Evolutionary conservation across 2,113 vertebrate genomes (phyloP), one percentile per base, ranked within the genome.

Genomic region (Propithecus coquereli): DNA sequence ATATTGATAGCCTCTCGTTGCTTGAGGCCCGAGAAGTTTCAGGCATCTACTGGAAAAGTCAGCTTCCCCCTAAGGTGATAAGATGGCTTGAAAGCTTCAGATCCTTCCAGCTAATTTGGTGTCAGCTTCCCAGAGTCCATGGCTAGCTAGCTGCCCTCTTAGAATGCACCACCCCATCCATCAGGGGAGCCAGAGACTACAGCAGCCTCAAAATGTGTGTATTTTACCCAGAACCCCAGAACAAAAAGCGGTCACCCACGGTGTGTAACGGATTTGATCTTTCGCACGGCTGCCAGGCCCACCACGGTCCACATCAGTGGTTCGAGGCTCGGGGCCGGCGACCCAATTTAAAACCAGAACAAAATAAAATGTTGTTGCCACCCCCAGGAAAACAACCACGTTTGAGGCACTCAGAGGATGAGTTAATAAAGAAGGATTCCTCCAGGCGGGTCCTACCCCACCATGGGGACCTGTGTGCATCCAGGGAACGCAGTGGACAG

Each of bases 161-260:
- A 86, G 91, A 96, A 80, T 45, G 3, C 32, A 65, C 63, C 80
- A 65, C 34, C 82, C 27, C 7, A 50, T 83, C 92, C 87, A 80
- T 91, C 90, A 88, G 52, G 59, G 45, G 18, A 93, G 5, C 76
- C n/a, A 8, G 79, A 74, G 73, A 30, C 91, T 57, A 40, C n/a
- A 16, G 57, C 13, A 8, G 47, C 40, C 66, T 96, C 45, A 20
- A 85, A 94, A 88, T 85, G 73, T 94, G 95, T 88, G 27, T 85
- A 37, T 94, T 65, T 95, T 52, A 86, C 74, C 77, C 82, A 27
- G 57, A 70, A 87, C 20, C 50, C 1, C 12, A 91, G 94, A 97
- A 96, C 32, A 91, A 87, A 98, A 96, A 88, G 37, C 70, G 73
- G 79, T 91, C 34, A 13, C 95, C 93, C 86, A 88, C 4, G 1